A percentile compares a stretch with the other conserved stretches of the same genome.
Conservation (phyloP, 2,797 vertebrate species). For the Natrix natrix region DNA sequence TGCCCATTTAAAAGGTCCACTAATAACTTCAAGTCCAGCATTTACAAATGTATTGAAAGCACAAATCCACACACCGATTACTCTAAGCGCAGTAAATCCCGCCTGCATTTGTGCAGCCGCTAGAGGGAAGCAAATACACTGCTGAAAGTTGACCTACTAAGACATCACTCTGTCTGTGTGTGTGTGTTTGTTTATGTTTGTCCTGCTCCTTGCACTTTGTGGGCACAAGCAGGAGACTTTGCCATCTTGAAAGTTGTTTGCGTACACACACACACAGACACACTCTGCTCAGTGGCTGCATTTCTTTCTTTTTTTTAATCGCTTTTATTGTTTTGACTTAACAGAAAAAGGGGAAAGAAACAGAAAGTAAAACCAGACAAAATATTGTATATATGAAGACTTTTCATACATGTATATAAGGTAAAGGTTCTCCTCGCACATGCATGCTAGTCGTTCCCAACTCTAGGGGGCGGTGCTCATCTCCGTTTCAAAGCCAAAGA, state of each 20-base stretch:
- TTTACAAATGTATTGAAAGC: background rate
- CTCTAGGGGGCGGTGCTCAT: too few relatives aligned
- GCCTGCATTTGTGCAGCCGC: background rate
- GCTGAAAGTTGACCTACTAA: background rate
- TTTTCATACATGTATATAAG: background rate
- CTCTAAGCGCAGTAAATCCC: background rate
- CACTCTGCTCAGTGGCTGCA: background rate
- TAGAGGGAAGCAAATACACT: constrained; percentile 4
- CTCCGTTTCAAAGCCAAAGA: too few relatives aligned
- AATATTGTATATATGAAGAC: background rate
- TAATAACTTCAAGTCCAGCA: background rate
- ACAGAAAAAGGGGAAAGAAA: background rate
- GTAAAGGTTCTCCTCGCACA: too few relatives aligned
- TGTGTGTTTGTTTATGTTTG: too few relatives aligned
- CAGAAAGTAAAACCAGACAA: background rate
- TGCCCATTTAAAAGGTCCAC: background rate
- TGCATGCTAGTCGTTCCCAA: too few relatives aligned
- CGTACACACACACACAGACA: background rate
- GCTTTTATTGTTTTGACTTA: background rate
- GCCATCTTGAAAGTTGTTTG: background rate
- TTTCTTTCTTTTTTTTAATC: background rate
- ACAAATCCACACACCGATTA: background rate
- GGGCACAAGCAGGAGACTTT: background rate
- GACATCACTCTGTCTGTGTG: background rate
- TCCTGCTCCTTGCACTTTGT: background rate